phyloP scores from a whole-genome alignment of 2,888 invertebrate genomes.

The Pheosia gnoma region DNA sequence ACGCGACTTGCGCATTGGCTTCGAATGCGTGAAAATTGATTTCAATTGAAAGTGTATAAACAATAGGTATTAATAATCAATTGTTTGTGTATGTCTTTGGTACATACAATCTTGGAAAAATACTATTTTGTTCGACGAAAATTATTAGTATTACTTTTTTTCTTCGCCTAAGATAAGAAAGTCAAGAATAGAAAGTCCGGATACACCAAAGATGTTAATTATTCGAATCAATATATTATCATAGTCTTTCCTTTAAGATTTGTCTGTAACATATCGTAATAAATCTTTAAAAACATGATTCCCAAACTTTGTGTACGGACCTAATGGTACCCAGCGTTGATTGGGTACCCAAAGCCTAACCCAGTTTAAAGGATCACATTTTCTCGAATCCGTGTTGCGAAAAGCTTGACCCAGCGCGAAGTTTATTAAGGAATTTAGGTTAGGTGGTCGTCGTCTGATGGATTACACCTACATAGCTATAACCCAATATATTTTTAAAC shows the following conservation, averaged over 20 bases:
- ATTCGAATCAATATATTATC: too few species aligned
- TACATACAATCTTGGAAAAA: too few species aligned
- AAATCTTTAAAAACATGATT: not conserved
- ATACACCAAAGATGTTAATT: not conserved
- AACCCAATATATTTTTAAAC: not conserved
- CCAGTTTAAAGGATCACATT: slow-evolving; percentile 25
- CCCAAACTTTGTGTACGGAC: slow-evolving; percentile 7
- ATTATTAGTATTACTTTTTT: not conserved
- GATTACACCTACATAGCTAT: not conserved
- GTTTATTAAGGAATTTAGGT: not conserved
- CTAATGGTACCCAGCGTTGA: slow-evolving; percentile 21
- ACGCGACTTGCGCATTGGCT: slow-evolving; percentile 3
- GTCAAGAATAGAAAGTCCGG: not conserved
- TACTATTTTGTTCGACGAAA: too few species aligned
- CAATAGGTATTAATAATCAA: too few species aligned
- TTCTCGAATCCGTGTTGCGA: not conserved
- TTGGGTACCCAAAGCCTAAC: slow-evolving; percentile 23
- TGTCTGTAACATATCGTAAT: not conserved
- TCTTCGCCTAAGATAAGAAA: not conserved
- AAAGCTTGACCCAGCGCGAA: not conserved
- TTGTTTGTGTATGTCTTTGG: too few species aligned
- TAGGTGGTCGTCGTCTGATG: not conserved
- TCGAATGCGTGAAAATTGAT: slow-evolving; percentile 18
- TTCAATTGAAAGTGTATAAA: slow-evolving; percentile 7
- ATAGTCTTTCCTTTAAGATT: too few species aligned